Evolutionary conservation across 2,797 vertebrate species (phyloP).

Genomic region (Tapirus indicus): DNA sequence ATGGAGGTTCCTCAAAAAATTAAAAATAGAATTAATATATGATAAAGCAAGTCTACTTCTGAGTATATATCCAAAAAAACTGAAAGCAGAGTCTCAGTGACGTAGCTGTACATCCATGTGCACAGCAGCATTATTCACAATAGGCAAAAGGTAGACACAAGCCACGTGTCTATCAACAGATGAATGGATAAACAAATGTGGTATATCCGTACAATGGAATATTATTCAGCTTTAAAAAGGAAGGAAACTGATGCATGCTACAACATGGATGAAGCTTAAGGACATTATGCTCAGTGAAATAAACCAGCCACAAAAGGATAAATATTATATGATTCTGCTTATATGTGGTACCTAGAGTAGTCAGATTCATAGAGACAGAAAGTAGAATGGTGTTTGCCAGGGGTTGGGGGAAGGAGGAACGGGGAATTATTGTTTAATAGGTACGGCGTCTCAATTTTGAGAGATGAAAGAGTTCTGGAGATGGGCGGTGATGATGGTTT

Average conservation of each 20-base stretch:
- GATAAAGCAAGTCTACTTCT: neutral
- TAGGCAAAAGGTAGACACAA: neutral
- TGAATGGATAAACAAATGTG: neutral
- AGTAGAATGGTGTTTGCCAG: neutral
- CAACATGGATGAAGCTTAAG: no score
- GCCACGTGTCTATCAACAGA: neutral
- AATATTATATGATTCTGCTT: neutral
- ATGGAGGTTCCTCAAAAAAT: neutral
- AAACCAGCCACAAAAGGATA: neutral
- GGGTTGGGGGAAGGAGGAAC: no score
- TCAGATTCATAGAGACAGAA: neutral
- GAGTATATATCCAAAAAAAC: neutral
- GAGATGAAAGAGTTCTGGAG: neutral
- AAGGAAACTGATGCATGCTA: neutral
- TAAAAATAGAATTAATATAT: neutral
- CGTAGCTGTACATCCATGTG: neutral
- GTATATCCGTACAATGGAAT: no score
- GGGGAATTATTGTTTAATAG: neutral
- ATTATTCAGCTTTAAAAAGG: neutral
- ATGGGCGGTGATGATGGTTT: no score
- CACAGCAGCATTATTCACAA: neutral
- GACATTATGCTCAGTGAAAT: neutral
- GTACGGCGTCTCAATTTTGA: neutral
- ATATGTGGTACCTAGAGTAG: no score
- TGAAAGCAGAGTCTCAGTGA: neutral